Percentiles rank a stretch among this genome's conserved stretches.
Conservation (phyloP, 2,113 vertebrate species). For the Tapirus terrestris region DNA sequence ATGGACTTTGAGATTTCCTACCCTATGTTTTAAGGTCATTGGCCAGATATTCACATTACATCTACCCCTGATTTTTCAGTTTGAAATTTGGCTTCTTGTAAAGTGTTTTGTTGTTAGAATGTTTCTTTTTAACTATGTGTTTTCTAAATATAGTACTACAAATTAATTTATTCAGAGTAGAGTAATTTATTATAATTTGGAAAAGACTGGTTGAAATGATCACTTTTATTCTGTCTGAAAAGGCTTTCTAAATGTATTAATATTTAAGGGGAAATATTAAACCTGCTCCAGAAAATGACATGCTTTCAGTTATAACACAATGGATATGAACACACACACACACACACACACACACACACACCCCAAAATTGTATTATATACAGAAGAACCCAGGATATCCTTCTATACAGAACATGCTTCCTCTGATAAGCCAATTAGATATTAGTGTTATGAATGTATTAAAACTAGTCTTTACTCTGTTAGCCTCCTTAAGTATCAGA, state of each 20-base stretch:
- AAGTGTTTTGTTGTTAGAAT: not conserved
- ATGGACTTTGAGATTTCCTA: not conserved
- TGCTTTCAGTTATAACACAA: not conserved
- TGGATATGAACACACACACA: not conserved
- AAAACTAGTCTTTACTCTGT: not conserved
- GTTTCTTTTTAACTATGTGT: not conserved
- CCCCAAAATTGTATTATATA: not conserved
- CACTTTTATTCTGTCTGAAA: not conserved
- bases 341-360: not conserved
- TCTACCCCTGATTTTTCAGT: not conserved
- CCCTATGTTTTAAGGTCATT: not conserved
- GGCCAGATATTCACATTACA: not conserved
- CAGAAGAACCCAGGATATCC: not conserved
- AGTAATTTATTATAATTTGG: not conserved
- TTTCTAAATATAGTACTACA: not conserved
- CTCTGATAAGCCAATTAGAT: not conserved
- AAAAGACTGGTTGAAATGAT: not conserved
- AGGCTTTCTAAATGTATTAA: not conserved
- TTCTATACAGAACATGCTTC: not conserved
- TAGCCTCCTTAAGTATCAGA: not conserved
- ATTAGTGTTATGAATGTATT: not conserved
- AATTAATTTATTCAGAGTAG: not conserved
- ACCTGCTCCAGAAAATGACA: not conserved
- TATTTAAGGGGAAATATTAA: constrained; percentile 6
- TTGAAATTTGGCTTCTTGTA: not conserved